Evolutionary conservation across 2,888 invertebrate genomes (phyloP), one percentile per base, ranked within the genome.

Genomic region (Abscondita cerata): DNA sequence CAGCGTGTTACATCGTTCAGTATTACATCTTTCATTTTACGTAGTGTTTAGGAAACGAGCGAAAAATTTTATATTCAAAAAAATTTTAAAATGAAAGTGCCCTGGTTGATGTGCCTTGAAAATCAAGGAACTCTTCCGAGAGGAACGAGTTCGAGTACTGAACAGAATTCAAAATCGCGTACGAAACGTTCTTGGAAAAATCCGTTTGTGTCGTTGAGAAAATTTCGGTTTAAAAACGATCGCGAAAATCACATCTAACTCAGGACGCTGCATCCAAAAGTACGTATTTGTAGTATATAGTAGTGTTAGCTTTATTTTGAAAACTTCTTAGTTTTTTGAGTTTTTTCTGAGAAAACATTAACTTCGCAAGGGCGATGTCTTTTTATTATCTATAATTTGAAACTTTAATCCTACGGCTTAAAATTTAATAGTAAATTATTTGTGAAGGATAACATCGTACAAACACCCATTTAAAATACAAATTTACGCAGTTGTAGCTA

Each of bases 91-190:
- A 77, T 77, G 76, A 76, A 75, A 65, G 52, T 76, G 47, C 72
- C 70, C 55, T 75, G 75, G 74, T 64, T 73, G 31, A 57, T 70
- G 61, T 76, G 76, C 66, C 62, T 73, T 8, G 69, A 62, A 51
- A 58, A 64, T 18, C 62, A 62, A 38, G 62, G 54, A 40, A 62
- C 60, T 9, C 55, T 67, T 46, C 67, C 59, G 33, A 48, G 59
- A 48, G 41, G 52, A 55, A 50, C 52, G 4, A 51, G 20, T 9
- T 46, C 15, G 16, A 31, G 44, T 19, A 18, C 6, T 44, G 18
- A 33, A 36, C 31, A 55, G 38, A 34, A 41, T 31, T 31, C 36
- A 18, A 59, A 63, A 56, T 36, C 34, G 11, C 44, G 25, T 33
- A n/a, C 46, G 19, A 62, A 59, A 53, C 52, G 61, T 12, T 59